Evolutionary conservation across 1,140 invertebrate genomes (phyloP).

Genomic region (Polypedilum vanderplanki): DNA sequence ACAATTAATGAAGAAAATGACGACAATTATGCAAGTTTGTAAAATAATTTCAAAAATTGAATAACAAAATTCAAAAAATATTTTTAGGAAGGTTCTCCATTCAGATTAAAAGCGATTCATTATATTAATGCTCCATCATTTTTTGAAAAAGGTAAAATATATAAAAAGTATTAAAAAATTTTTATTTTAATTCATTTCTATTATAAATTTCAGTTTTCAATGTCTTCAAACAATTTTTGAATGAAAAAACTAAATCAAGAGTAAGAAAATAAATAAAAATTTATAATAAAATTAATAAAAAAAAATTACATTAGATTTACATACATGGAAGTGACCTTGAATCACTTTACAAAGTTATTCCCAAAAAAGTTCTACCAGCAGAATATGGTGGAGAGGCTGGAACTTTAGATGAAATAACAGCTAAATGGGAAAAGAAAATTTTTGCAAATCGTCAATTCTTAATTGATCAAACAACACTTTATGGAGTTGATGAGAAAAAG

Average conservation of each 20-base stretch:
- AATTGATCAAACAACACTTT: conserved; percentile 33
- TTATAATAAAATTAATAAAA: neutral
- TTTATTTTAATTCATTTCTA: no score
- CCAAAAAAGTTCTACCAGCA: conserved; percentile 47
- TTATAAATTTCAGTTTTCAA: no score
- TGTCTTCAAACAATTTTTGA: conserved; percentile 47
- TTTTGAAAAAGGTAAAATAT: conserved; percentile 48
- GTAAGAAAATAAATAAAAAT: conserved; percentile 36
- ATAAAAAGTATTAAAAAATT: no score
- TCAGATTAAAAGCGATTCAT: conserved; percentile 46
- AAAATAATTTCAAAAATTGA: neutral
- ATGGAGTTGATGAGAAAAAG: conserved; percentile 50
- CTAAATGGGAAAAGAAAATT: conserved; percentile 48
- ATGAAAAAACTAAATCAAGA: conserved; percentile 45
- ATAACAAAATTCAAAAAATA: conserved; percentile 38
- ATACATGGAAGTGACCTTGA: conserved; percentile 48
- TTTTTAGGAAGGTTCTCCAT: conserved; percentile 48
- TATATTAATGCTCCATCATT: conserved; percentile 47
- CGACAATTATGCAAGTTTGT: conserved; percentile 27
- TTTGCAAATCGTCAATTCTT: neutral
- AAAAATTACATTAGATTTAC: conserved; percentile 44
- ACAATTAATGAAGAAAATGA: conserved; percentile 42
- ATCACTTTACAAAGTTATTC: conserved; percentile 45
- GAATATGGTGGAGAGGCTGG: conserved; percentile 53
- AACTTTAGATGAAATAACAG: conserved; percentile 44